These are phyloP conservation scores for Apoda limacodes DNA, from an alignment of 2,888 invertebrate genomes.

Conservation along the genomic window DNA sequence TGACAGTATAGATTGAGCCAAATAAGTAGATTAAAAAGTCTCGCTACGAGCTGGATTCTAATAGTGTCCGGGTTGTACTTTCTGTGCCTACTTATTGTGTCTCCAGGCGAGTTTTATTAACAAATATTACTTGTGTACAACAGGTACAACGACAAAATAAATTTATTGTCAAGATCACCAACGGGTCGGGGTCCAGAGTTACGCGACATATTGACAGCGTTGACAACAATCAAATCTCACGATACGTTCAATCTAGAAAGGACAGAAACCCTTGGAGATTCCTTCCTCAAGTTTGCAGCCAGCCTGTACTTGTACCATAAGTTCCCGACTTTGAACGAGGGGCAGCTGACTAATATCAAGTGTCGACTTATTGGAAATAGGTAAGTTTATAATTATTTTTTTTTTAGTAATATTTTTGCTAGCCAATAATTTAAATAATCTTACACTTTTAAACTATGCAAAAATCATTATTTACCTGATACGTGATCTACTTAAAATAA, in stretches of 20 bases:
- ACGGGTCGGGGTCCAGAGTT: constrained; percentile 53
- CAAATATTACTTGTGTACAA: too few species aligned
- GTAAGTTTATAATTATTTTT: constrained; percentile 54
- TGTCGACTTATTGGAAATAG: constrained; percentile 81
- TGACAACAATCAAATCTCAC: constrained; percentile 78
- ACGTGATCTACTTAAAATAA: too few species aligned
- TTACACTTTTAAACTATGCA: too few species aligned
- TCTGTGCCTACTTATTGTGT: too few species aligned
- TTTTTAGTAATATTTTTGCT: too few species aligned
- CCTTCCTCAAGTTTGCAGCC: constrained; percentile 84
- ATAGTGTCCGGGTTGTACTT: too few species aligned
- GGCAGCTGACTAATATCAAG: constrained; percentile 81
- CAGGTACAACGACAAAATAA: constrained; percentile 44
- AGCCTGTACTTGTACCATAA: constrained; percentile 79
- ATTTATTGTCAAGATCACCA: constrained; percentile 26
- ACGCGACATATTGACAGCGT: constrained; percentile 64
- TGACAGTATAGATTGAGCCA: too few species aligned
- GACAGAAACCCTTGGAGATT: constrained; percentile 90
- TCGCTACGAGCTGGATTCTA: too few species aligned
- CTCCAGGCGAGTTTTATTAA: too few species aligned
- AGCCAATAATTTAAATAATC: too few species aligned
- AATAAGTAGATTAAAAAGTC: too few species aligned
- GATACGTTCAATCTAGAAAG: constrained; percentile 86
- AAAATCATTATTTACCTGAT: background rate
- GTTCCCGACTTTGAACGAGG: constrained; percentile 80